Evolutionary conservation across 2,888 invertebrate species (phyloP).

Genomic region (Villa cingulata): DNA sequence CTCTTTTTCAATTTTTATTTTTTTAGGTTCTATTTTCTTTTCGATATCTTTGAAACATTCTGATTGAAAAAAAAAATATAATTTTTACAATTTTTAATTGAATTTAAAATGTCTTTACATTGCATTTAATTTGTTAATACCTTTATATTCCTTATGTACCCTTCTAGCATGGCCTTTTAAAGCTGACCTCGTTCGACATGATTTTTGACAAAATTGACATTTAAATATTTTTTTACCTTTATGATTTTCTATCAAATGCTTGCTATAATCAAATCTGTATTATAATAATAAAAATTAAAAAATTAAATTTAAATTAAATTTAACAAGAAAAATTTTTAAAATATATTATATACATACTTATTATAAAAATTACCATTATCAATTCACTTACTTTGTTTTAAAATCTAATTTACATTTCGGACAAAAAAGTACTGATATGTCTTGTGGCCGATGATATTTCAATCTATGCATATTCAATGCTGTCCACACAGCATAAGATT

Average conservation of each 20-base stretch:
- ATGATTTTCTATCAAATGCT: constrained; percentile 15
- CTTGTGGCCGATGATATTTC: constrained; percentile 4
- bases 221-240: constrained; percentile 12
- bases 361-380: not conserved
- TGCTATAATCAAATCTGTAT: constrained; percentile 7
- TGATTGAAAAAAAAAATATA: no score
- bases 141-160: constrained; percentile 28
- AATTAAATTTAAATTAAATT: not conserved
- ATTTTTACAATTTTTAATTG: no score
- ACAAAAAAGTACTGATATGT: not conserved
- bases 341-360: no score
- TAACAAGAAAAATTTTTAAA: not conserved
- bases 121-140: no score
- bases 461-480: constrained; percentile 26
- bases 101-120: no score
- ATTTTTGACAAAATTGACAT: constrained; percentile 29
- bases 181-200: constrained; percentile 28
- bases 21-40: not conserved
- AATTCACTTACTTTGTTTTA: constrained; percentile 4
- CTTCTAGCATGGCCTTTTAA: constrained; percentile 31
- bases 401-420: constrained; percentile 4
- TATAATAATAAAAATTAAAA: not conserved
- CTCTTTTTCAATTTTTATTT: constrained; percentile 12
- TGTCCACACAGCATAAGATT: constrained; percentile 27
- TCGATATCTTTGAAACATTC: not conserved